Percentiles rank a stretch among this genome's conserved stretches.
phyloP scores from a whole-genome alignment of 2,888 invertebrate species.

The Sesia apiformis region DNA sequence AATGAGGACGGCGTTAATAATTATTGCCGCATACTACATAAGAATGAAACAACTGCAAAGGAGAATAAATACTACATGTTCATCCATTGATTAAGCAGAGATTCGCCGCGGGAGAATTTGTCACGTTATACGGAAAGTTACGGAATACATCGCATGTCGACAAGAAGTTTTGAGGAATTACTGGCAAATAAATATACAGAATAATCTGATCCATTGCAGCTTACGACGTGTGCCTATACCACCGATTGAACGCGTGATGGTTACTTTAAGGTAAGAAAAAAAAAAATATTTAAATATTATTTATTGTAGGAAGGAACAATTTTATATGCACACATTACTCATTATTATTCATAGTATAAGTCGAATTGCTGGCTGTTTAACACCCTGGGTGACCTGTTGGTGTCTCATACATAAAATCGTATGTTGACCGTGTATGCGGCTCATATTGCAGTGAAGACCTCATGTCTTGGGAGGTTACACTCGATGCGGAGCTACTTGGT shows the following conservation, averaged over 20 bases:
- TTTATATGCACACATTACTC: no score
- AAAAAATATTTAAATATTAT: neutral
- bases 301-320: no score
- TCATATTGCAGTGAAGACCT: conserved; percentile 5
- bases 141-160: conserved; percentile 18
- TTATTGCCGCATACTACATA: neutral
- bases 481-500: conserved; percentile 10
- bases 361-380: no score
- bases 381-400: no score
- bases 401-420: no score
- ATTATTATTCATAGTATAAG: no score
- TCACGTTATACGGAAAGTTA: conserved; percentile 12
- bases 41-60: neutral
- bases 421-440: conserved; percentile 7
- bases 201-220: conserved; percentile 21
- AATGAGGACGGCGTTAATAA: conserved; percentile 8
- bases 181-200: conserved; percentile 17
- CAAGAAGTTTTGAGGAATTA: conserved; percentile 20
- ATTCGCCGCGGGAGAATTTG: conserved; percentile 14
- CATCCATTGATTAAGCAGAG: conserved; percentile 10
- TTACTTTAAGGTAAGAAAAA: conserved; percentile 15
- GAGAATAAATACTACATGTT: neutral
- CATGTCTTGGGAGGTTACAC: conserved; percentile 6
- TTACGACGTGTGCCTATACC: conserved; percentile 16
- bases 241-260: conserved; percentile 11